Evolutionary conservation across 1,140 invertebrate species (phyloP).

Genomic region (Zaprionus lachaisei): DNA sequence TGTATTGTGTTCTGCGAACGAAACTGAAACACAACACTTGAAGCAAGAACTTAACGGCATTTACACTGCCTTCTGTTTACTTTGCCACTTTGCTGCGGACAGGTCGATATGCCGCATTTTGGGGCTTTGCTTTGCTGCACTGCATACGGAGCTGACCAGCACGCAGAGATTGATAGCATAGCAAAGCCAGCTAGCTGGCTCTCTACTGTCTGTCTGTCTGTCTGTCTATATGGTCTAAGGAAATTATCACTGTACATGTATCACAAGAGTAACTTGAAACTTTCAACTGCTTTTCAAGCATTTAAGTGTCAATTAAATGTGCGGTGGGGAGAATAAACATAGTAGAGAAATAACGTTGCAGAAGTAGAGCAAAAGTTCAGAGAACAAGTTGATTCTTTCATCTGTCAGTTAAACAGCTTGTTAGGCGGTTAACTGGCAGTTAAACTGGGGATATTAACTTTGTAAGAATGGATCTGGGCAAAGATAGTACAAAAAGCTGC

Average conservation of each 20-base stretch:
- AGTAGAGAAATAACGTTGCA: no score
- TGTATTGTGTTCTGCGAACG: neutral
- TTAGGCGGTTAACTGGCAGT: neutral
- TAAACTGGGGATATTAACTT: no score
- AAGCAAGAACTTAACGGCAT: slow-evolving; percentile 11
- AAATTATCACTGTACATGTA: no score
- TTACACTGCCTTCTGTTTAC: slow-evolving; percentile 20
- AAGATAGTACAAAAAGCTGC: neutral
- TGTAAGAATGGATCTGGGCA: no score
- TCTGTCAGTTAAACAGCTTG: neutral
- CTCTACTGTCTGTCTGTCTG: no score
- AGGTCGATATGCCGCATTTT: slow-evolving; percentile 76
- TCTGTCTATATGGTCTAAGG: no score
- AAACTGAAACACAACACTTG: neutral
- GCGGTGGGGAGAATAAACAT: no score
- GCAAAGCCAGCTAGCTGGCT: neutral
- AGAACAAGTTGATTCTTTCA: neutral
- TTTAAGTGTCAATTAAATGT: neutral
- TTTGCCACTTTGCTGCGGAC: slow-evolving; percentile 23
- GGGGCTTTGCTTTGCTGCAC: slow-evolving; percentile 14
- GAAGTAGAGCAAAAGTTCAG: neutral
- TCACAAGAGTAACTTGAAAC: neutral
- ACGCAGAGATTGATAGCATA: neutral
- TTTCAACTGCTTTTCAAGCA: neutral
- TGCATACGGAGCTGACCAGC: slow-evolving; percentile 2